Conservation (phyloP, 35 echinoderm and acorn worm genomes). For the Acanthaster planci region DNA sequence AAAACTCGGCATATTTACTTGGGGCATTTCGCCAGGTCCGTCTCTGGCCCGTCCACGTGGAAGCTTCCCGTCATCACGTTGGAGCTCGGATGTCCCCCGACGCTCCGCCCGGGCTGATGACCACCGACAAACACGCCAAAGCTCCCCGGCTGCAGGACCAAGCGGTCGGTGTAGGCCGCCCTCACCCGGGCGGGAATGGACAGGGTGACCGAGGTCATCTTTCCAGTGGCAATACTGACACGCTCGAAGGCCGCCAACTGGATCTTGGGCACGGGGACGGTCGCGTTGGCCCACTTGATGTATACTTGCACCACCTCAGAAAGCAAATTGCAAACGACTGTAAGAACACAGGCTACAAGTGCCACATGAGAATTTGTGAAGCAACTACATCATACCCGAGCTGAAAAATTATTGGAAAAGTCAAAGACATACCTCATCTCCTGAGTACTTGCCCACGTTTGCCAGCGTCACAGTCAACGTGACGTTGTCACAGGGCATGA, state of each 20-base stretch:
- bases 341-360: not conserved
- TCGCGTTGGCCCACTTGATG: constrained; percentile 71
- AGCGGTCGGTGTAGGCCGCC: constrained; percentile 73
- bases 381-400: not conserved
- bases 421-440: constrained; percentile 64
- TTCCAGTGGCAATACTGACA: constrained; percentile 22
- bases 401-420: not conserved
- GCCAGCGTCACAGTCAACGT: constrained; percentile 41
- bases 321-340: not conserved
- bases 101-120: constrained; percentile 64
- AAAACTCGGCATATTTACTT: not conserved
- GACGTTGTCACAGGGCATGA: constrained; percentile 64
- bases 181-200: constrained; percentile 66
- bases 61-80: constrained; percentile 63
- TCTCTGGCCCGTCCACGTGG: constrained; percentile 43
- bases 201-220: constrained; percentile 31
- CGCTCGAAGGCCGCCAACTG: constrained; percentile 76
- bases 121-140: constrained; percentile 81
- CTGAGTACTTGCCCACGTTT: constrained; percentile 56
- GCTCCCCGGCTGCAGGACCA: constrained; percentile 60
- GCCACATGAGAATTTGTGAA: not conserved
- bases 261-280: constrained; percentile 55
- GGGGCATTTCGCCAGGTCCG: constrained; percentile 48
- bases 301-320: constrained; percentile 86
- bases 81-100: constrained; percentile 19